Base-by-base conservation (phyloP, 1,140 invertebrate genomes). In the Drosophila neocordata region DNA sequence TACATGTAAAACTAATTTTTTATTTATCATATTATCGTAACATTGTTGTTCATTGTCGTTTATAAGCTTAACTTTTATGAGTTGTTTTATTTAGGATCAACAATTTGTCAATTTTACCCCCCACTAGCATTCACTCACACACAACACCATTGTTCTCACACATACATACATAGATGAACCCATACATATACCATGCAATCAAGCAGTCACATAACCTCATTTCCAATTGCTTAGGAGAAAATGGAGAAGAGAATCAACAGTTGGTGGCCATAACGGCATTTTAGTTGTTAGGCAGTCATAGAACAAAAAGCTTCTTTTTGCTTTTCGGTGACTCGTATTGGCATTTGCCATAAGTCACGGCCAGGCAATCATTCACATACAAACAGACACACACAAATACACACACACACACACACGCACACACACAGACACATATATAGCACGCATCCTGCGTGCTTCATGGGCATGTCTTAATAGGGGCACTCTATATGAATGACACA, bases 271-370 rank as follows among this genome's bases (percentile, higher is more conserved):
- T 20, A 18, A 58, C 38, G 56, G 20, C 67, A 58, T 35, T 20
- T 41, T 11, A 48, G 35, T 9, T 27, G 27, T 35, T 37, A 35
- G 51, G 11, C 18, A 27, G 15, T 34, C 22, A 48, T 2, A 55
- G 60, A 51, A 59, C 20, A 58, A 65, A 65, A 60, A 65, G 67
- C 65, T 75, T 58, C 51, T 69, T 74, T 75, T 68, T 34, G 38
- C 52, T 66, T 18, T 4, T 52, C 31, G 15, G 37, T 31, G 44
- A 73, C 65, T 73, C 66, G 72, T 73, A 67, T 57, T 65, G 55
- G 65, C 53, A 78, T 75, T 75, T 66, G 65, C 51, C 65, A 67
- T 61, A 87, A 87, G 81, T 87, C 82, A 85, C 65, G 65, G 69
- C 38, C 82, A 87, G 81, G 74, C 82, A 77, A 69, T 71, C 72